phyloP scores from a whole-genome alignment of 2,888 invertebrate species.

The Xestia rhomboidea region DNA sequence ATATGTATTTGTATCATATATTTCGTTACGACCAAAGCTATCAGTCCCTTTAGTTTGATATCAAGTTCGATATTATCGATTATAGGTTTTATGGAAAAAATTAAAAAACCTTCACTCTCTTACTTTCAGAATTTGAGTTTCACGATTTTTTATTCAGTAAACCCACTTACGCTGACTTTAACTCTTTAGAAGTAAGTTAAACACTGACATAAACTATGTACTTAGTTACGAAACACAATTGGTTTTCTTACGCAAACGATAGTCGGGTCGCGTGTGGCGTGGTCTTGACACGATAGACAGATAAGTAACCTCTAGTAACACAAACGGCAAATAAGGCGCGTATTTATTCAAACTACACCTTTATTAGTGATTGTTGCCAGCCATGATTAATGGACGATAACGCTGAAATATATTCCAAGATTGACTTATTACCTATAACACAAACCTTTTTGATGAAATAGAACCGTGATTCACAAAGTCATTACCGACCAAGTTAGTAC shows the following conservation, averaged over 20 bases:
- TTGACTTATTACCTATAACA: conserved; percentile 17
- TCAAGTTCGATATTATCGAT: too few relatives aligned
- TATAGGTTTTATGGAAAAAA: too few relatives aligned
- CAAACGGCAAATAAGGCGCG: conserved; percentile 49
- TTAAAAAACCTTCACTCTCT: too few relatives aligned
- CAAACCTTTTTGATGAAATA: conserved; percentile 35
- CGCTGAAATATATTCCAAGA: conserved; percentile 17
- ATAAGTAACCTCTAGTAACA: conserved; percentile 57
- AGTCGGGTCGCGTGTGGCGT: conserved; percentile 57
- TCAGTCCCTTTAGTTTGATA: too few relatives aligned
- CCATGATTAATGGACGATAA: conserved; percentile 46
- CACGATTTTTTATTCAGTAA: background rate
- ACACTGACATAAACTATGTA: conserved; percentile 3
- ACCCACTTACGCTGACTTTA: background rate
- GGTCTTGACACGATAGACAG: conserved; percentile 59
- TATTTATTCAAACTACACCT: conserved; percentile 52
- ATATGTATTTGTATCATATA: too few relatives aligned
- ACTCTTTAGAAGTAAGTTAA: conserved; percentile 12
- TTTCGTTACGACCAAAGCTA: too few relatives aligned
- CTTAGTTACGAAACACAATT: conserved; percentile 48
- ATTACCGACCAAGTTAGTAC: conserved; percentile 8
- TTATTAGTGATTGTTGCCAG: conserved; percentile 36
- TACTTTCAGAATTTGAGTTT: too few relatives aligned
- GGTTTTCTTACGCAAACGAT: conserved; percentile 49
- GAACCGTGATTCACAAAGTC: conserved; percentile 17